Conservation (phyloP, 2,113 vertebrate genomes). For the Prinia subflava region DNA sequence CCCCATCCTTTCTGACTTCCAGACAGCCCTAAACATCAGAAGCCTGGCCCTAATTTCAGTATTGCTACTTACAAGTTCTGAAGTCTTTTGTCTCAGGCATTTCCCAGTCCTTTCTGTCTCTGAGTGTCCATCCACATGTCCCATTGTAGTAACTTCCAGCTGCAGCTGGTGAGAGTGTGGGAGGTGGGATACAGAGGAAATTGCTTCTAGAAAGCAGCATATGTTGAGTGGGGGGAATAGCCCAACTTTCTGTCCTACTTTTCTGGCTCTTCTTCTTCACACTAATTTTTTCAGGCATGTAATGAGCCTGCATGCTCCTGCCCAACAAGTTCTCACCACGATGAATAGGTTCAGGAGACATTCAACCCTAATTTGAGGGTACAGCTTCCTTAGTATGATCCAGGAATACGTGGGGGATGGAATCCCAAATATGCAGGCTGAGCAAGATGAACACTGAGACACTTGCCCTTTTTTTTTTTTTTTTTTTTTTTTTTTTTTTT, state of each 20-base stretch:
- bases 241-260: not conserved
- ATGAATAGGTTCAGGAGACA: not conserved
- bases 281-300: not conserved
- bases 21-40: not conserved
- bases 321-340: not conserved
- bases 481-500: too few species aligned
- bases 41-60: not conserved
- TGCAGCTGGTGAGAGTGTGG: not conserved
- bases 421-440: not conserved
- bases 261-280: not conserved
- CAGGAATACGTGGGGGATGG: not conserved
- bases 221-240: not conserved
- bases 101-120: not conserved
- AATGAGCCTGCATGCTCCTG: not conserved
- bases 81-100: not conserved
- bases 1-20: not conserved
- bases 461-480: not conserved
- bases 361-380: not conserved
- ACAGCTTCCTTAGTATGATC: not conserved
- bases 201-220: not conserved
- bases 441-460: not conserved
- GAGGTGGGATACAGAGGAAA: not conserved
- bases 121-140: not conserved
- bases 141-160: not conserved
- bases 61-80: not conserved